These are phyloP conservation scores for Delphinapterus leucas DNA, from an alignment of 2,113 vertebrate species.

Conservation along the genomic window DNA sequence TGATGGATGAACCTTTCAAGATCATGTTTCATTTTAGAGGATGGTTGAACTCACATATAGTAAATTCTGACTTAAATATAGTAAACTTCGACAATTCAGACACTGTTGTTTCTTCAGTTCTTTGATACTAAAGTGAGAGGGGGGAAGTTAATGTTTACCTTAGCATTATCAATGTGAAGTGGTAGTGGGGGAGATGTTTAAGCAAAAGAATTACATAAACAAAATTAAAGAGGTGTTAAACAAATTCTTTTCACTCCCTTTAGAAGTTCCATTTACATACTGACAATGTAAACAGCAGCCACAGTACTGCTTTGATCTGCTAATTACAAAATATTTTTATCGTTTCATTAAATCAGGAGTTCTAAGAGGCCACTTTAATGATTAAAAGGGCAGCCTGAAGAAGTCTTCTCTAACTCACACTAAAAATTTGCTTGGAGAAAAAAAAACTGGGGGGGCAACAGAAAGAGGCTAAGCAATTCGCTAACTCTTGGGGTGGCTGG, in stretches of 20 bases:
- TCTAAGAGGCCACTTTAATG: conserved; percentile 56
- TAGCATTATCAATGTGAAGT: conserved; percentile 39
- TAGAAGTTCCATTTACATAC: conserved; percentile 67
- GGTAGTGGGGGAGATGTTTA: background rate
- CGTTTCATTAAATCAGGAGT: conserved; percentile 64
- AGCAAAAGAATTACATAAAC: conserved; percentile 66
- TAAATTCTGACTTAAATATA: background rate
- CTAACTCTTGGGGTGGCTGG: background rate
- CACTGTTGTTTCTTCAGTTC: background rate
- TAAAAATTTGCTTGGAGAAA: conserved; percentile 27
- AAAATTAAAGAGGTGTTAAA: conserved; percentile 74
- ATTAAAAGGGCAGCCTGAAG: conserved; percentile 54
- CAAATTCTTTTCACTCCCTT: conserved; percentile 64
- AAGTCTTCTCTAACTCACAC: conserved; percentile 47
- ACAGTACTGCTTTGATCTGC: conserved; percentile 56
- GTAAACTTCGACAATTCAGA: background rate
- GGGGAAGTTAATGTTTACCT: conserved; percentile 45
- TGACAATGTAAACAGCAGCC: conserved; percentile 61
- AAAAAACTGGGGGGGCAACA: background rate
- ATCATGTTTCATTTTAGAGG: background rate
- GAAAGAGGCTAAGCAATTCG: background rate
- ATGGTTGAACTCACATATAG: background rate
- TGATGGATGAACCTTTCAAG: conserved; percentile 13
- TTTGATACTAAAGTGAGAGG: background rate
- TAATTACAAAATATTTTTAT: conserved; percentile 72